Evolutionary conservation across 2,888 invertebrate species (phyloP), one percentile per base, ranked within the genome.

Genomic region (Acrobasis consociella): DNA sequence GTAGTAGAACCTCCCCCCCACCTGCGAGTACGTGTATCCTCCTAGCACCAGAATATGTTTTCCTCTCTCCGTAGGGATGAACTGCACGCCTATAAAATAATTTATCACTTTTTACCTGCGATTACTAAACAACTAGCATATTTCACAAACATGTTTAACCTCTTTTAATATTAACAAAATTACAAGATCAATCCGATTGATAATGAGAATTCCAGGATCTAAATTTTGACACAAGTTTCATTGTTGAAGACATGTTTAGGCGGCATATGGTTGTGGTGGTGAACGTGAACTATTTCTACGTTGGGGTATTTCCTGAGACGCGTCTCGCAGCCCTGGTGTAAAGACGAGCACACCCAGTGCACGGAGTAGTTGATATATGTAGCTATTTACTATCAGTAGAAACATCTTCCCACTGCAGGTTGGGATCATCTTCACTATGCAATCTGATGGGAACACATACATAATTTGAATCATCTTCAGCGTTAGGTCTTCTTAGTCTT

Each of bases 61-160:
- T 15, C 93, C 93, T 67, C 90, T 91, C 74, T 91, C 91, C 75
- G 92, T 92, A n/a, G 91, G 92, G 65, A 92, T 91, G 71, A 92
- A 92, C 82, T 90, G 56, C 56, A 56, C 56, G 22, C 46, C 56
- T 56, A 46, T 42, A 46, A 42, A 42, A 56, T 56, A 31, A 8
- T 31, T 31, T 31, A 5, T 31, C 31, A 31, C 31, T 31, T 31
- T 0, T 31, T 8, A 31, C 7, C 31, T 7, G 31, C 2, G 22
- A 22, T 22, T 3, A 3, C 22, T 22, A 22, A 22, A 22, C 22
- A 22, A 22, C 22, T 22, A 22, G 22, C 22, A 22, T 22, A 2
- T 22, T 22, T 22, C 22, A 22, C 22, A 22, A 31, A 31, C 31
- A 5, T 31, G 2, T 31, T 31, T 31, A 5, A 31, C 31, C 31